Base-by-base conservation (phyloP, 2,797 vertebrate genomes). In the Kryptolebias ocellatus region DNA sequence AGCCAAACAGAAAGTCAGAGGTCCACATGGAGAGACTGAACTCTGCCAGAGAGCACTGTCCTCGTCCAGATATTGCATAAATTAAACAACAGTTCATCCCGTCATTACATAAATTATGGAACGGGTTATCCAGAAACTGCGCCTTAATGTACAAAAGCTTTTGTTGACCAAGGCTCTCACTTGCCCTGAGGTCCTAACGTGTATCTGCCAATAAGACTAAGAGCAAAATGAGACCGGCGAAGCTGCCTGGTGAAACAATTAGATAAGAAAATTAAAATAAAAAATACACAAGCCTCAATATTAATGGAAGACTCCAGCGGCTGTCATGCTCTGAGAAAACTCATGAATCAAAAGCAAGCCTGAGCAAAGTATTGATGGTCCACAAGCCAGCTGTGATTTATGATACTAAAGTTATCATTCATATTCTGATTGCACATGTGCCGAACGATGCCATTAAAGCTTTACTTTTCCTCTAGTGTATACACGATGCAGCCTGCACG, bases 71-170 rank as follows among this genome's bases (percentile, higher is more conserved):
- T 80, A 83, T 80, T 74, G 76, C 83, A 90, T 92, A 76, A 90
- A 88, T 90, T 86, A 90, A 88, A 90, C 84, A 92, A 82, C 75
- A 87, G 73, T 81, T 90, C 84, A 84, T 77, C 75, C 89, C 83
- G 77, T 84, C 83, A 87, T 79, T 65, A 64, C 83, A 88, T 90
- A 74, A 90, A 90, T 90, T 84, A 90, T 90, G 70, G 45, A 89
- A 44, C 62, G 54, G 72, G 77, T 81, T 71, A 78, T 89, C 72
- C 75, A 72, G 70, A 88, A 87, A 84, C 84, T 76, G 52, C 83
- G 84, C 80, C 80, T 78, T 81, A 70, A 76, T 83, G 81, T 77
- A 84, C 82, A 75, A 80, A 80, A 89, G 82, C 73, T 70, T 80
- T 79, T 79, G 74, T 77, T 82, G 79, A 74, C 67, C 7, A n/a